phyloP scores from a whole-genome alignment of 1,140 invertebrate genomes.

The Sitophilus oryzae region DNA sequence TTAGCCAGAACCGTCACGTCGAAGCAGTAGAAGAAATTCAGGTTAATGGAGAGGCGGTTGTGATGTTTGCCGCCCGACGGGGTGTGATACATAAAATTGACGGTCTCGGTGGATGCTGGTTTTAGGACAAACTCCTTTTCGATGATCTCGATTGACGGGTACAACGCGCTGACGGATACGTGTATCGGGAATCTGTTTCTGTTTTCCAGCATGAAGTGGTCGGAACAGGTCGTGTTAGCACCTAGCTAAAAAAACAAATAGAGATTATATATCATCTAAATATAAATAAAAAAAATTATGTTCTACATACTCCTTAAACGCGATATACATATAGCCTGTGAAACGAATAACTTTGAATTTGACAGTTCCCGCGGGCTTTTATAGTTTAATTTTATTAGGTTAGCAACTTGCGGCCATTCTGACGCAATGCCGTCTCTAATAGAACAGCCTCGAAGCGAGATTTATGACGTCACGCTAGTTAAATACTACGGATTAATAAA shows the following conservation, averaged over 20 bases:
- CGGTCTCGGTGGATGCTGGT: slow-evolving; percentile 3
- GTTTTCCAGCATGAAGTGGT: slow-evolving; percentile 23
- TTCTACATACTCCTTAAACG: no score
- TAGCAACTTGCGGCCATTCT: no score
- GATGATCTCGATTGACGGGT: slow-evolving; percentile 14
- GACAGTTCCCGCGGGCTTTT: no score
- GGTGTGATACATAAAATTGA: slow-evolving; percentile 22
- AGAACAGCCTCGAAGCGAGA: no score
- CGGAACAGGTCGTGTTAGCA: slow-evolving; percentile 12
- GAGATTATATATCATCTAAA: no score
- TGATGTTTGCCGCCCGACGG: slow-evolving; percentile 17
- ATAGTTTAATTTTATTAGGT: no score
- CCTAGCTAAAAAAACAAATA: slow-evolving; percentile 27
- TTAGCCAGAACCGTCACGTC: slow-evolving; percentile 26
- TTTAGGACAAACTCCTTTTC: slow-evolving; percentile 15
- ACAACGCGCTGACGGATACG: slow-evolving; percentile 20
- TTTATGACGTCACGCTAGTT: no score
- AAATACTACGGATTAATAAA: no score
- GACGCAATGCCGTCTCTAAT: no score
- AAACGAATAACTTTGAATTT: no score
- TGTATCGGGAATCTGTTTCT: slow-evolving; percentile 24
- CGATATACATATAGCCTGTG: no score
- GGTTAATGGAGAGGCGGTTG: slow-evolving; percentile 22
- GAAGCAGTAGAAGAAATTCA: slow-evolving; percentile 27
- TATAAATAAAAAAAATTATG: no score